These are phyloP conservation scores for Coelinius sp. DNA, from an alignment of 2,888 invertebrate species.

Conservation along the genomic window DNA sequence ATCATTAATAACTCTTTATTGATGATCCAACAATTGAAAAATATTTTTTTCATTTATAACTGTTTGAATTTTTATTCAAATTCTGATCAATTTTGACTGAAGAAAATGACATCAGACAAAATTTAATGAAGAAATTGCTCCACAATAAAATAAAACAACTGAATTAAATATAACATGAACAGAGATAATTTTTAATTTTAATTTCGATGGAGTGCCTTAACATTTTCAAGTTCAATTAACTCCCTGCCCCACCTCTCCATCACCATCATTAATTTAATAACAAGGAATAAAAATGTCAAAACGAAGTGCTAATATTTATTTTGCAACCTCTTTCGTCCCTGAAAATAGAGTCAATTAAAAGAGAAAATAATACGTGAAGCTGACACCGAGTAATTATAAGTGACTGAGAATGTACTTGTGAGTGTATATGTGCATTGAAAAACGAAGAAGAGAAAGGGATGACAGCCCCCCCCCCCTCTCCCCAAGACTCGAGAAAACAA, in stretches of 20 bases:
- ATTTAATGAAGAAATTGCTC: too few relatives aligned
- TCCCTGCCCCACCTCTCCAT: not conserved
- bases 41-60: not conserved
- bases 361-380: not conserved
- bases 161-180: not conserved
- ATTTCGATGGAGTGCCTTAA: not conserved
- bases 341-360: not conserved
- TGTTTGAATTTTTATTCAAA: not conserved
- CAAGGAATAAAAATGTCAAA: not conserved
- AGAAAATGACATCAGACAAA: too few relatives aligned
- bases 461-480: slow-evolving; percentile 26
- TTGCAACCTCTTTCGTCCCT: not conserved
- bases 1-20: not conserved
- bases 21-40: not conserved
- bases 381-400: not conserved
- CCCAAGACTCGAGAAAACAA: slow-evolving; percentile 45
- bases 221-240: not conserved
- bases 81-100: not conserved
- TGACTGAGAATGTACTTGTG: not conserved
- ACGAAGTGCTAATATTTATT: not conserved
- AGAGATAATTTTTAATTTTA: not conserved
- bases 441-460: slow-evolving; percentile 26
- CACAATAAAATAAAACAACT: too few relatives aligned
- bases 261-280: not conserved
- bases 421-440: not conserved